Conservation (phyloP, 1,140 invertebrate genomes). For the Tribolium castaneum region DNA sequence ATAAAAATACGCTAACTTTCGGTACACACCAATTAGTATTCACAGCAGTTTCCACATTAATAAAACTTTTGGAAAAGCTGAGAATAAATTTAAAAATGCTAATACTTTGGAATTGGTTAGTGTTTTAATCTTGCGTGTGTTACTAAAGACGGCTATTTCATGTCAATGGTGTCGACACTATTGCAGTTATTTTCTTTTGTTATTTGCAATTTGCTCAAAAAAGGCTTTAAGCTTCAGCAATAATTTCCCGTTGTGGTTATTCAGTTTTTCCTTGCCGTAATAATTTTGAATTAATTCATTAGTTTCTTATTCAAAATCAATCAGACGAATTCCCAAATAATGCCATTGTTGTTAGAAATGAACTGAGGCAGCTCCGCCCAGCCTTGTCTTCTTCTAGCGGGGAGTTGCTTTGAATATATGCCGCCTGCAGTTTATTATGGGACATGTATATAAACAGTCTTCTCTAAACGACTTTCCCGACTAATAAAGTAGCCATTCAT, state of each 20-base stretch:
- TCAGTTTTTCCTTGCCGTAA: too few relatives aligned
- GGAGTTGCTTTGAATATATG: neutral
- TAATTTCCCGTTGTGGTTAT: neutral
- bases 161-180: neutral
- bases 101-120: neutral
- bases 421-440: neutral
- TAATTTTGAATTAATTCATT: too few relatives aligned
- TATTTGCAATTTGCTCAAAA: neutral
- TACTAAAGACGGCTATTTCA: neutral
- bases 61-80: neutral
- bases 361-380: neutral
- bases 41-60: neutral
- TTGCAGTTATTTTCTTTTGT: neutral
- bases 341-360: too few relatives aligned
- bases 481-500: constrained; percentile 28
- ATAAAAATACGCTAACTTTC: too few relatives aligned
- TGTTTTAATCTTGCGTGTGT: neutral
- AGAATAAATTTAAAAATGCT: neutral
- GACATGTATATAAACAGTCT: constrained; percentile 23
- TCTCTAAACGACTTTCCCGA: constrained; percentile 19
- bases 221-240: neutral
- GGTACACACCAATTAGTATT: neutral
- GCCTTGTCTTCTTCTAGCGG: neutral
- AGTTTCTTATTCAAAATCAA: too few relatives aligned
- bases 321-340: too few relatives aligned